These are phyloP conservation scores for Andinoacara biseriatus DNA, from an alignment of 2,113 vertebrate species.

Conservation along the genomic window DNA sequence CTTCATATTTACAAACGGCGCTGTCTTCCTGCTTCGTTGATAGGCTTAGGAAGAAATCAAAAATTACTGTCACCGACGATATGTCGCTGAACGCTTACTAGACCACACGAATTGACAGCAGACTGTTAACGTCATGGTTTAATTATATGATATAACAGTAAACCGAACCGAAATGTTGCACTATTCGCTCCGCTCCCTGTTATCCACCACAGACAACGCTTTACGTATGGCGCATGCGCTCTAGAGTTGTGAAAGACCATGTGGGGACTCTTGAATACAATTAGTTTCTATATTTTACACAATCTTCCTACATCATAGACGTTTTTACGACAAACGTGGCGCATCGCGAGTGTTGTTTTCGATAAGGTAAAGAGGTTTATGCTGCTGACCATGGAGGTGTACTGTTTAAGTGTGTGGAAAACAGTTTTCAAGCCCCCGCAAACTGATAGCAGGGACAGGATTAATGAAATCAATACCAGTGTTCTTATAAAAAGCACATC, in stretches of 20 bases:
- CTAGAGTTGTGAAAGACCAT: neutral
- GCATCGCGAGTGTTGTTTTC: neutral
- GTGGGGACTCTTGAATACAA: neutral
- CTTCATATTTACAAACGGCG: neutral
- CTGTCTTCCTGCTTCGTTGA: neutral
- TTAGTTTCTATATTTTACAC: neutral
- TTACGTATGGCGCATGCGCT: conserved; percentile 37
- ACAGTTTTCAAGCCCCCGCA: neutral
- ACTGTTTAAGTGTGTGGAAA: neutral
- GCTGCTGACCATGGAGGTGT: neutral
- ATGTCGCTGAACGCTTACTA: neutral
- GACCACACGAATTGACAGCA: too few species aligned
- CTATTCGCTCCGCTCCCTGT: neutral
- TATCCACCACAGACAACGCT: too few species aligned
- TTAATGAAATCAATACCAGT: too few species aligned
- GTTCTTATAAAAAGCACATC: too few species aligned
- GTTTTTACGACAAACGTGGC: neutral
- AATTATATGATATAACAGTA: neutral
- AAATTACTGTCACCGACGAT: neutral
- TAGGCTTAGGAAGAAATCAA: neutral
- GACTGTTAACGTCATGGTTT: neutral
- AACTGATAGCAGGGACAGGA: neutral
- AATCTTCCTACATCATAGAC: too few species aligned
- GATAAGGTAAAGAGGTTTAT: neutral
- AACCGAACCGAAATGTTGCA: neutral